phyloP scores from a whole-genome alignment of 2,113 vertebrate species.

The Melanotaenia duboulayi region DNA sequence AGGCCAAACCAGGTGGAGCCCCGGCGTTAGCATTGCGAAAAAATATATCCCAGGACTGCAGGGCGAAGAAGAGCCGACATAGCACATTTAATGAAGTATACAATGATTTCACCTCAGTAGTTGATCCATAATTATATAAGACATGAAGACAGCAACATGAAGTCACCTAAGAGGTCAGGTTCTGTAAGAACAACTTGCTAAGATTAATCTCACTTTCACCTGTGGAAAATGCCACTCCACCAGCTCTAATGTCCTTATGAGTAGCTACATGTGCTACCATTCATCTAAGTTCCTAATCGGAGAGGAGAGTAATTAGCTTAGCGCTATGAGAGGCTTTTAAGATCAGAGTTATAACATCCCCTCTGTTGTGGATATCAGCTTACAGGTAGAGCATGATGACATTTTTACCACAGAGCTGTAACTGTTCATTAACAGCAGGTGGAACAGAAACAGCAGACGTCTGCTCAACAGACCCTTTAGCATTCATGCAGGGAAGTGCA shows the following conservation, averaged over 20 bases:
- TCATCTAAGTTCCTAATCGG: not conserved
- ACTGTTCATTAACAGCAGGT: not conserved
- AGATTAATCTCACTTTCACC: too few relatives aligned
- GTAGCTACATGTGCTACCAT: not conserved
- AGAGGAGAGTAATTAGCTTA: not conserved
- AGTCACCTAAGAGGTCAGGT: too few relatives aligned
- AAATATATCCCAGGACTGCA: slow-evolving; percentile 95
- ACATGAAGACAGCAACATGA: too few relatives aligned
- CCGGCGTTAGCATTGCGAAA: slow-evolving; percentile 92
- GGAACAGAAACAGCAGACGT: too few relatives aligned
- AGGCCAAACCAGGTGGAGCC: slow-evolving; percentile 79
- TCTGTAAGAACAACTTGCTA: too few relatives aligned
- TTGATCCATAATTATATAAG: not conserved
- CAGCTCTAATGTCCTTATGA: too few relatives aligned
- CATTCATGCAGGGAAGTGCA: too few relatives aligned
- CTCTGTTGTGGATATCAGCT: not conserved
- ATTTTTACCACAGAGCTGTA: too few relatives aligned
- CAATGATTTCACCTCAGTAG: not conserved
- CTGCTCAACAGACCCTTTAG: too few relatives aligned
- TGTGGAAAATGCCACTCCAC: too few relatives aligned
- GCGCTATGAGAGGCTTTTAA: not conserved
- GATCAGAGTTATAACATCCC: not conserved
- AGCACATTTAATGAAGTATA: not conserved
- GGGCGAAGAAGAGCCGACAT: slow-evolving; percentile 4
- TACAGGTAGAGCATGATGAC: not conserved